Base-by-base conservation (phyloP, 2,113 vertebrate species). In the Bostrychus sinensis region DNA sequence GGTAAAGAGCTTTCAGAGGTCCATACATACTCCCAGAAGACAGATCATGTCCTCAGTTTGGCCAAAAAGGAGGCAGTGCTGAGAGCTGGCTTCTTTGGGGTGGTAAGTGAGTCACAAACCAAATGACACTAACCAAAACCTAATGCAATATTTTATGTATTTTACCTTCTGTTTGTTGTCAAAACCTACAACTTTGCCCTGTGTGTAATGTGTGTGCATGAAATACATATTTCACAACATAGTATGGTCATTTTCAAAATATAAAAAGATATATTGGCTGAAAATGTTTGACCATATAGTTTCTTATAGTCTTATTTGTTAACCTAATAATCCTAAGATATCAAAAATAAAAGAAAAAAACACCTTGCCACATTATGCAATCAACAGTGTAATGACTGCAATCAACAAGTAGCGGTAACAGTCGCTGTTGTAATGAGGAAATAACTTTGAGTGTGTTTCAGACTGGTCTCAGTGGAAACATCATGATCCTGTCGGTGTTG, bases 391-490 rank as follows among this genome's bases (percentile, higher is more conserved):
- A 34, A 34, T 34, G 32, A 34, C 11, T 34, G 11, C 32, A 34
- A 8, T 8, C 11, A 34, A 34, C 32, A 6, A 34, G 32, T 10
- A 34, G 60, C 48, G 54, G 19, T 43, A 51, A 28, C 20, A 50
- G 25, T 68, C 65, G 56, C 42, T 59, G 45, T 58, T 63, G 4
- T 8, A 16, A 8, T 80, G 75, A 63, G 62, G 12, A 11, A 73
- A 68, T 62, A 20, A 0, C 12, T 55, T 37, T 58, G 14, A 42
- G n/a, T 74, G 38, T 74, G 36, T 67, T 26, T 46, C 84, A 99
- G 96, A 93, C 95, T 0, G 97, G 97, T 14, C 92, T 99, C 50
- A 96, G 94, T 22, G 97, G 97, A 36, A 99, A 99, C 82, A 77
- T 98, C 85, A 96, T 99, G 64, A 92, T 99, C 71, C 92, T 99